A percentile compares a stretch with the other conserved stretches of the same genome.
These are phyloP conservation scores for Babylonia areolata DNA, from an alignment of 1,140 invertebrate species.

Conservation along the genomic window DNA sequence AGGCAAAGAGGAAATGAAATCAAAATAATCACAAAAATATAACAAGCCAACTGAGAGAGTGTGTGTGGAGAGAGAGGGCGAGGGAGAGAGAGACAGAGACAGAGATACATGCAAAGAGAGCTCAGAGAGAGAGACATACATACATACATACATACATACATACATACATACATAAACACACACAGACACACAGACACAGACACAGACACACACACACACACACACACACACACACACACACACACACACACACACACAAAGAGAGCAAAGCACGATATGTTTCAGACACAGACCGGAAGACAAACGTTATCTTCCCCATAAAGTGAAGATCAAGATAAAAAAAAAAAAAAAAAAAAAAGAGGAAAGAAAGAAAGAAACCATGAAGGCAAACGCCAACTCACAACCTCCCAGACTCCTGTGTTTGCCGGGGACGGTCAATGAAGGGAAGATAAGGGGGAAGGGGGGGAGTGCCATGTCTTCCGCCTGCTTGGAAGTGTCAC, in stretches of 20 bases:
- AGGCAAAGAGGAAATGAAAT: no score
- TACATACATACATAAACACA: neutral
- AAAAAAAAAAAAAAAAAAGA: neutral
- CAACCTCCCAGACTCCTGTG: neutral
- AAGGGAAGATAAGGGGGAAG: no score
- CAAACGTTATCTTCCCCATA: neutral
- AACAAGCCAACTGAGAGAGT: no score
- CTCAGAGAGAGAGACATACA: neutral
- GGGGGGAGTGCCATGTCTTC: no score
- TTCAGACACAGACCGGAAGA: neutral
- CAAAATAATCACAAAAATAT: no score
- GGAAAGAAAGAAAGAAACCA: neutral
- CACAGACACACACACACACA: neutral
- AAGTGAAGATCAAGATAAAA: neutral
- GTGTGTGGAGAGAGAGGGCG: no score
- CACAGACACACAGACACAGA: neutral
- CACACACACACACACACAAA: conserved; percentile 3
- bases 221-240: conserved; percentile 14
- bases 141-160: neutral
- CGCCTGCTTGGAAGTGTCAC: no score
- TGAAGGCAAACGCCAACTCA: neutral
- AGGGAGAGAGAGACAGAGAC: no score
- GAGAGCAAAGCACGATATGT: neutral
- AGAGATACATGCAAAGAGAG: neutral
- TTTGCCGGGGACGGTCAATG: no score